These are phyloP conservation scores for Tipula lateralis DNA, from an alignment of 2,888 invertebrate genomes.

Conservation along the genomic window DNA sequence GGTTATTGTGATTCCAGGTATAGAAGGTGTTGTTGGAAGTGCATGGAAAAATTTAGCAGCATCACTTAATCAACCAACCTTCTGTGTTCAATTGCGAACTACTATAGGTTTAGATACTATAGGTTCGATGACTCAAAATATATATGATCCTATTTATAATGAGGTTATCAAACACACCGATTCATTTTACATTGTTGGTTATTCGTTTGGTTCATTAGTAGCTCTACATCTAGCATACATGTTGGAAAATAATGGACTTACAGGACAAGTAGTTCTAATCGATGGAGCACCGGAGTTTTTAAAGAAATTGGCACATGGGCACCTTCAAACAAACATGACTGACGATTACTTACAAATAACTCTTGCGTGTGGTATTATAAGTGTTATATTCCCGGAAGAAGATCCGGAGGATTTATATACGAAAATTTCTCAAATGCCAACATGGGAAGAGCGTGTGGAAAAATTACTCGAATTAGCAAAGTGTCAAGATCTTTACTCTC, in stretches of 20 bases:
- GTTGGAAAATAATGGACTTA: slow-evolving; percentile 54
- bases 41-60: slow-evolving; percentile 46
- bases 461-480: slow-evolving; percentile 50
- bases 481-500: slow-evolving; percentile 47
- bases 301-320: slow-evolving; percentile 48
- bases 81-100: slow-evolving; percentile 42
- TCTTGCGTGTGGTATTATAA: slow-evolving; percentile 41
- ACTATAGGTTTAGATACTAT: not conserved
- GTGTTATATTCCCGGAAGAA: slow-evolving; percentile 45
- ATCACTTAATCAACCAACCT: slow-evolving; percentile 39
- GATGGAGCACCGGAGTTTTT: slow-evolving; percentile 77
- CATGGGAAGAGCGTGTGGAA: slow-evolving; percentile 56
- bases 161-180: slow-evolving; percentile 40
- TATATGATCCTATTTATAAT: not conserved
- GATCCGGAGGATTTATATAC: slow-evolving; percentile 41
- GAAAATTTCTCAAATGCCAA: slow-evolving; percentile 53
- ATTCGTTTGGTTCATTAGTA: slow-evolving; percentile 80
- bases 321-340: slow-evolving; percentile 39
- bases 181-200: slow-evolving; percentile 73
- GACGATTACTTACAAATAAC: slow-evolving; percentile 44
- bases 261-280: slow-evolving; percentile 64
- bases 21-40: slow-evolving; percentile 59
- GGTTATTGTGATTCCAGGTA: slow-evolving; percentile 59
- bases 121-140: not conserved
- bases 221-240: slow-evolving; percentile 70